Evolutionary conservation across 1,140 invertebrate species (phyloP).

Genomic region (Drosophila saltans): DNA sequence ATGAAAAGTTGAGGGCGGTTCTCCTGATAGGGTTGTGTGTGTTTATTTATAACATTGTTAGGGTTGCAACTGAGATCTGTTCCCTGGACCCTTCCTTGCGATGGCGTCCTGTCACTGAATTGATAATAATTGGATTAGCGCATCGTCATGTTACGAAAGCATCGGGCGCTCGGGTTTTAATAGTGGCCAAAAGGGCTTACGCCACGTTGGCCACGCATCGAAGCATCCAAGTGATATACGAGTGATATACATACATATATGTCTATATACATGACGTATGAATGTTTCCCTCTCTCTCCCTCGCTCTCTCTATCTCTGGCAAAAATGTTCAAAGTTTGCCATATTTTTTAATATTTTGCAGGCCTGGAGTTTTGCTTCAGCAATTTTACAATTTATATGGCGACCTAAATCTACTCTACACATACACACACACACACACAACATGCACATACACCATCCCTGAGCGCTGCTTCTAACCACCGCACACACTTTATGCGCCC

Average conservation of each 20-base stretch:
- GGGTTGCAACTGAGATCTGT: constrained; percentile 12
- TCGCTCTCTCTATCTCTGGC: not conserved
- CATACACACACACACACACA: not conserved
- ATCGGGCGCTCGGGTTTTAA: constrained; percentile 41
- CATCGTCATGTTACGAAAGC: constrained; percentile 46
- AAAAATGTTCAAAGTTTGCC: constrained; percentile 62
- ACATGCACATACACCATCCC: not conserved
- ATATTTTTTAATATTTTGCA: constrained; percentile 63
- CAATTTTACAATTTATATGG: constrained; percentile 74
- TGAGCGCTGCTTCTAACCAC: constrained; percentile 15
- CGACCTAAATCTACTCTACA: constrained; percentile 69
- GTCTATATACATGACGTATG: not conserved
- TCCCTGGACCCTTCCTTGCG: not conserved
- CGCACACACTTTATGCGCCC: constrained; percentile 52
- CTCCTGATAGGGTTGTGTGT: not conserved
- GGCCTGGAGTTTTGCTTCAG: constrained; percentile 56
- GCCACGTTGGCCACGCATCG: constrained; percentile 65
- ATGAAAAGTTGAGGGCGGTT: too few relatives aligned
- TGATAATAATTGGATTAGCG: constrained; percentile 83
- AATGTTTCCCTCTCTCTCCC: not conserved
- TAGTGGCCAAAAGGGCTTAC: constrained; percentile 70
- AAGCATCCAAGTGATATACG: constrained; percentile 57
- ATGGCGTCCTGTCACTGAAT: constrained; percentile 71
- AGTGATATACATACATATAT: not conserved
- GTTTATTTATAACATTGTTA: constrained; percentile 69